Percentiles rank a stretch among this genome's conserved stretches.
These are phyloP conservation scores for Propithecus perrieri DNA, from an alignment of 2,797 vertebrate species.

Conservation along the genomic window DNA sequence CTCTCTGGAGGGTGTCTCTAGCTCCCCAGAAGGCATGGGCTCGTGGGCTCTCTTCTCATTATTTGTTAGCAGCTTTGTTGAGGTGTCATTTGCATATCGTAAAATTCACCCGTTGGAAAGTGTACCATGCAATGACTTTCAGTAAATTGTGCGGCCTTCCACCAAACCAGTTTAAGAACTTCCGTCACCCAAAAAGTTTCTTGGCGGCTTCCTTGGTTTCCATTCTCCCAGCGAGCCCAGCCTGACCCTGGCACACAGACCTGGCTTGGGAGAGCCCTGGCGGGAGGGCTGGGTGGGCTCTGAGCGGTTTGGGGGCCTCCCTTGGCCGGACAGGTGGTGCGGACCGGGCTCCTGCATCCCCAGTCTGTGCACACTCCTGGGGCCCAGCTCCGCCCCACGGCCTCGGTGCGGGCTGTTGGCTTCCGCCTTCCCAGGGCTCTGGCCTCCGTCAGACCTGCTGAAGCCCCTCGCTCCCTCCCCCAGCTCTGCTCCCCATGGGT, in stretches of 20 bases:
- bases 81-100: not conserved
- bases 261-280: not conserved
- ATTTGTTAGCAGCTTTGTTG: not conserved
- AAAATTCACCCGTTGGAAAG: no score
- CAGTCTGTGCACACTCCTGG: rapidly evolving
- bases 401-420: not conserved
- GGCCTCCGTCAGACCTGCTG: not conserved
- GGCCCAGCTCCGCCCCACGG: rapidly evolving
- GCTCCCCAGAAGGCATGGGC: not conserved
- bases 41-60: not conserved
- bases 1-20: not conserved
- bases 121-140: not conserved
- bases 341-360: not conserved
- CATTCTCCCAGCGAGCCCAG: not conserved
- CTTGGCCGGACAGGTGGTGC: rapidly evolving
- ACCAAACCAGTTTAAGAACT: not conserved
- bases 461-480: not conserved
- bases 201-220: not conserved
- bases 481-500: not conserved
- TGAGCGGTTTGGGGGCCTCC: rapidly evolving
- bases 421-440: not conserved
- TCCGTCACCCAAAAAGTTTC: not conserved
- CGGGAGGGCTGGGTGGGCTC: not conserved
- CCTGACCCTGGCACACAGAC: not conserved
- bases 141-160: not conserved